phyloP scores from a whole-genome alignment of 1,140 invertebrate genomes.

The Bradynema listronoti region DNA sequence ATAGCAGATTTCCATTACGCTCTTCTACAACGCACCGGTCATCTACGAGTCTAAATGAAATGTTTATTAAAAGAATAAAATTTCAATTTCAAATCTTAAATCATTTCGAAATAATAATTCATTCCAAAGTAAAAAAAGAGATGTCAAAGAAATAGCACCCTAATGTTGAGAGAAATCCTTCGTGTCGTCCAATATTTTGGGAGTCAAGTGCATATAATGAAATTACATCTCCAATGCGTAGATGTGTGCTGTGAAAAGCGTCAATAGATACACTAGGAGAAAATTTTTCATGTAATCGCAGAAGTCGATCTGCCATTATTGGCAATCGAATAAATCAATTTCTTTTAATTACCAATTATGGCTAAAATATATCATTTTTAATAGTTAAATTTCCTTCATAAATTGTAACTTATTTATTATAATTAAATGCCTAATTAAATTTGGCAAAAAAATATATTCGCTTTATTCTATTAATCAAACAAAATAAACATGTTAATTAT shows the following conservation, averaged over 20 bases:
- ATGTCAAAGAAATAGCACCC: conserved; percentile 33
- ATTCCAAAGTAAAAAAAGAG: conserved; percentile 7
- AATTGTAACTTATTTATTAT: no score
- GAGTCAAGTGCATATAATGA: conserved; percentile 51
- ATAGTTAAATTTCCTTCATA: no score
- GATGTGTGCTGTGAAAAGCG: conserved; percentile 44
- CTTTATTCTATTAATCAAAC: no score
- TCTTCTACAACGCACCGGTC: conserved; percentile 55
- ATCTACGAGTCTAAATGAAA: conserved; percentile 46
- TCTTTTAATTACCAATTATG: no score
- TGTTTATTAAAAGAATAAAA: conserved; percentile 12
- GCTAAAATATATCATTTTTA: no score
- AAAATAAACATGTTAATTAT: no score
- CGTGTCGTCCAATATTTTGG: conserved; percentile 29
- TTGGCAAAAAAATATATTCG: no score
- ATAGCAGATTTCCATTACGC: conserved; percentile 48
- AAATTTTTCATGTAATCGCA: conserved; percentile 40
- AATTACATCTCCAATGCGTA: conserved; percentile 55
- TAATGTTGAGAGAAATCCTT: conserved; percentile 54
- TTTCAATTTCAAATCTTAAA: conserved; percentile 6
- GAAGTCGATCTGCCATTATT: conserved; percentile 28
- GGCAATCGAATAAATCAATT: no score
- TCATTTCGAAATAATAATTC: conserved; percentile 14
- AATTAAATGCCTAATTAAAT: no score
- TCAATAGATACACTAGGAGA: conserved; percentile 35